phyloP scores from a whole-genome alignment of 2,113 vertebrate species.

The Catagonus wagneri region DNA sequence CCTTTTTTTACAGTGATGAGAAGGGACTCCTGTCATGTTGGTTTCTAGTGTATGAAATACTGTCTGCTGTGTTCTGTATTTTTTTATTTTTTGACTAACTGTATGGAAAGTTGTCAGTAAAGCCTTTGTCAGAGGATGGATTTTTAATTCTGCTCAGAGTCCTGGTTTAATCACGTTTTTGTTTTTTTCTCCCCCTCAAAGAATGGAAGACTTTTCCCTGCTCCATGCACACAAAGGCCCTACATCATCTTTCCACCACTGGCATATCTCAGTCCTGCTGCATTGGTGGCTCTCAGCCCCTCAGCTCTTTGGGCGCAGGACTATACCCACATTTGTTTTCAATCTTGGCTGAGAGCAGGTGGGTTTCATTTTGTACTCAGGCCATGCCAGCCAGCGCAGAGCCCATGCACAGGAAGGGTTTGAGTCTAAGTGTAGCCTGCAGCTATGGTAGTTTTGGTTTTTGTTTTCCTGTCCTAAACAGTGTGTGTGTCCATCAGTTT shows the following conservation, averaged over 20 bases:
- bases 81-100: constrained; percentile 90
- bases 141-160: constrained; percentile 90
- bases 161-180: constrained; percentile 80
- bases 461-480: neutral
- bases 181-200: neutral
- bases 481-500: neutral
- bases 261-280: neutral
- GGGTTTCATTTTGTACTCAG: neutral
- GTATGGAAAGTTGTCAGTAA: constrained; percentile 92
- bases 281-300: neutral
- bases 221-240: neutral
- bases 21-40: constrained; percentile 87
- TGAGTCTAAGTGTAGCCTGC: neutral
- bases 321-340: neutral
- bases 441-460: neutral
- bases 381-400: neutral
- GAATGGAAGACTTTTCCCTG: neutral
- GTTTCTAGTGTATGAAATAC: constrained; percentile 89
- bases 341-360: neutral
- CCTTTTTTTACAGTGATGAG: constrained; percentile 86
- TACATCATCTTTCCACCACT: neutral
- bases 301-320: neutral
- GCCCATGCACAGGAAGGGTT: neutral
- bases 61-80: constrained; percentile 91
- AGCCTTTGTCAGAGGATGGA: constrained; percentile 90